Percentiles rank a stretch among this genome's conserved stretches.
Evolutionary conservation across 2,888 invertebrate species (phyloP).

Genomic region (Patella depressa): DNA sequence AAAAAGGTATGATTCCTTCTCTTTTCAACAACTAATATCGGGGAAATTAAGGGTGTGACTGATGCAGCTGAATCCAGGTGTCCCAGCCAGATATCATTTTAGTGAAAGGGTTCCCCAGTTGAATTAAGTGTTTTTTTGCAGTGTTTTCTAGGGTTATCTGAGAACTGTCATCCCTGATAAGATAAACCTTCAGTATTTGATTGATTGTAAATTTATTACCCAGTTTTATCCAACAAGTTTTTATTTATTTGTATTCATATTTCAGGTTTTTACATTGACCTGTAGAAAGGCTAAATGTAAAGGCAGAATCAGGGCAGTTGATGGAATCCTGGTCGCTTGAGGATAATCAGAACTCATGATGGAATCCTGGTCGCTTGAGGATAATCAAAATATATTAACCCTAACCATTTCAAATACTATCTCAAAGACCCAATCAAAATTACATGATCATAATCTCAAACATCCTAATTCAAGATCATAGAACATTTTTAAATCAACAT

Average conservation of each 20-base stretch:
- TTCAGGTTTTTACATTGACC: slow-evolving; percentile 57
- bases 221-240: neutral
- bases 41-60: neutral
- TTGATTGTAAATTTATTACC: too few species aligned
- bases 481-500: too few species aligned
- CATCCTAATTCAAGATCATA: too few species aligned
- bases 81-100: too few species aligned
- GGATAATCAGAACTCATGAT: slow-evolving; percentile 48
- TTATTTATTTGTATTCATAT: slow-evolving; percentile 11
- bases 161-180: too few species aligned
- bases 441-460: too few species aligned
- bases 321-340: slow-evolving; percentile 55
- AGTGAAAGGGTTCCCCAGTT: neutral
- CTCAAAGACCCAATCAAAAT: too few species aligned
- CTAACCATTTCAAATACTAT: too few species aligned
- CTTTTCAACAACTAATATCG: neutral
- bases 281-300: slow-evolving; percentile 57
- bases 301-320: slow-evolving; percentile 53
- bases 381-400: slow-evolving; percentile 25
- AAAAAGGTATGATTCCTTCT: slow-evolving; percentile 47
- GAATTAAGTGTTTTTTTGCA: neutral
- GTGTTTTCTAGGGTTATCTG: neutral
- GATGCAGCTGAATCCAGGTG: too few species aligned
- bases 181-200: too few species aligned
- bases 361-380: slow-evolving; percentile 51